These are phyloP conservation scores for Rhinella marina DNA, from an alignment of 2,797 vertebrate species.

Conservation along the genomic window DNA sequence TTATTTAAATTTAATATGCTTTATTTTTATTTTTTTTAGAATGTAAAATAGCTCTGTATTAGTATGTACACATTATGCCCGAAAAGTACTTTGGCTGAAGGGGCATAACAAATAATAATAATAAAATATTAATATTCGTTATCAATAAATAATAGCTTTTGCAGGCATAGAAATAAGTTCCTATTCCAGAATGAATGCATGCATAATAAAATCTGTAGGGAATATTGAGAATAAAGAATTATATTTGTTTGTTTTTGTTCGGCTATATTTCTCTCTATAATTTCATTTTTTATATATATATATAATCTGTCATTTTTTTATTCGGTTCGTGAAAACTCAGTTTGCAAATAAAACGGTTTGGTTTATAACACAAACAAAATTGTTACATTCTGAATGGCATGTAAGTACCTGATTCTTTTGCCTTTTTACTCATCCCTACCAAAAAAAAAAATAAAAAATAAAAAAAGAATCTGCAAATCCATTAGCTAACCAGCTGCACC, in stretches of 20 bases:
- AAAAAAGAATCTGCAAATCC: constrained; percentile 99
- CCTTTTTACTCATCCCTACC: constrained; percentile 96
- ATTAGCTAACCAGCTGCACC: constrained; percentile 99
- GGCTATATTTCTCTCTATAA: constrained; percentile 77
- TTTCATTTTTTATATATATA: constrained; percentile 29
- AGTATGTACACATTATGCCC: constrained; percentile 44
- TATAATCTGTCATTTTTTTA: constrained; percentile 72
- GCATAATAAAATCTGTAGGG: constrained; percentile 88
- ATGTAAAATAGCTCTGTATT: constrained; percentile 52
- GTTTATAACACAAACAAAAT: constrained; percentile 90
- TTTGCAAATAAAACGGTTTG: constrained; percentile 83
- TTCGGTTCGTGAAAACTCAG: constrained; percentile 92
- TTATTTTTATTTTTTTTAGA: constrained; percentile 4
- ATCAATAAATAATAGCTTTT: constrained; percentile 63
- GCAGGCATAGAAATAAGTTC: constrained; percentile 64
- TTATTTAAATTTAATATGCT: constrained; percentile 20
- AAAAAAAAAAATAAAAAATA: constrained; percentile 88
- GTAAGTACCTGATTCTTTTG: constrained; percentile 98
- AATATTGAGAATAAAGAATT: constrained; percentile 94
- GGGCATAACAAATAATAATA: constrained; percentile 60
- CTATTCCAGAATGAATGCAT: constrained; percentile 80
- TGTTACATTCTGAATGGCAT: constrained; percentile 91
- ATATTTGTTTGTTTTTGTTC: constrained; percentile 77
- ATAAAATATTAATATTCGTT: constrained; percentile 62
- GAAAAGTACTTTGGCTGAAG: constrained; percentile 53